phyloP scores from a whole-genome alignment of 1,140 invertebrate genomes.

The Prorops nasuta region DNA sequence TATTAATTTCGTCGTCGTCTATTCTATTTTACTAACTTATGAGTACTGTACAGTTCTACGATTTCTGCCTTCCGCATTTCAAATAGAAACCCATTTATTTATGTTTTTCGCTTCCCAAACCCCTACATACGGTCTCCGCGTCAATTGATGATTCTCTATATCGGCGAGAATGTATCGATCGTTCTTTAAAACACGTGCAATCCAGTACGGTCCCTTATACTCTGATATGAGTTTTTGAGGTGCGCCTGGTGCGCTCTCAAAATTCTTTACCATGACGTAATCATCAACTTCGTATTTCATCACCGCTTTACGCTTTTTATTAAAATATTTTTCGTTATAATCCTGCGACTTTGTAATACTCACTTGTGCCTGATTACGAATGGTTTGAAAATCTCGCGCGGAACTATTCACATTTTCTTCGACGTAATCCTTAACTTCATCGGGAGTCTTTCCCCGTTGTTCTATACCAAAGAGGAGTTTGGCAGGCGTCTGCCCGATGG shows the following conservation, averaged over 20 bases:
- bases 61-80: neutral
- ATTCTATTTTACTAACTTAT: neutral
- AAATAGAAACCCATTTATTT: neutral
- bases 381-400: neutral
- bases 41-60: neutral
- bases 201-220: constrained; percentile 28
- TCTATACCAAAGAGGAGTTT: constrained; percentile 27
- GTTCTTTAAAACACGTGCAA: constrained; percentile 18
- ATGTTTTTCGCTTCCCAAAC: neutral
- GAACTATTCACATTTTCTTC: neutral
- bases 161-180: neutral
- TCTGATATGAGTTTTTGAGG: constrained; percentile 30
- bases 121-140: neutral
- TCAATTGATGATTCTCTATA: neutral
- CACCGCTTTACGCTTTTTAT: constrained; percentile 23
- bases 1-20: neutral
- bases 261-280: constrained; percentile 29
- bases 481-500: constrained; percentile 20
- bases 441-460: constrained; percentile 20
- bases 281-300: constrained; percentile 24
- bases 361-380: neutral
- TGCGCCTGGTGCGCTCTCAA: constrained; percentile 22
- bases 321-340: constrained; percentile 11
- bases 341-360: constrained; percentile 13
- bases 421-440: constrained; percentile 14